Conservation (phyloP, 2,888 invertebrate genomes). For the Drosophila buzzatii region DNA sequence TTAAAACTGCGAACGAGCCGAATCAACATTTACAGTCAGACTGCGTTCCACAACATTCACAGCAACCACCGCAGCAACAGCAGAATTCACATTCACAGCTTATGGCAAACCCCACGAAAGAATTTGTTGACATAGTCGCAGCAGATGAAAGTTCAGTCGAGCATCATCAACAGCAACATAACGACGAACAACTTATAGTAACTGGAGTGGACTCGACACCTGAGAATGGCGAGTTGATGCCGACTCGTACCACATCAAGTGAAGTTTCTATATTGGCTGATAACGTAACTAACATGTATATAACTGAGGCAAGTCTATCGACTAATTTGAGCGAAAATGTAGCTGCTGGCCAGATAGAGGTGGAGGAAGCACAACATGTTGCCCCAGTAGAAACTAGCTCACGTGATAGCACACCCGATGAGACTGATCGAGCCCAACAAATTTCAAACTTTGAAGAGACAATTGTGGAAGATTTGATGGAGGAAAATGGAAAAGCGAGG, state of each 20-base stretch:
- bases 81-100: constrained; percentile 31
- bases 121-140: constrained; percentile 10
- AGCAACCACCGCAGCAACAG: constrained; percentile 13
- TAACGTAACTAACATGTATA: constrained; percentile 5
- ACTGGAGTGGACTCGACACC: background rate
- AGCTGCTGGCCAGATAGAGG: background rate
- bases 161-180: background rate
- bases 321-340: background rate
- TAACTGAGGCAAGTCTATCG: constrained; percentile 9
- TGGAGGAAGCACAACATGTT: background rate
- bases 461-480: background rate
- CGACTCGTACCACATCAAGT: background rate
- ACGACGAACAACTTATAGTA: background rate
- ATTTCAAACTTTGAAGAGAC: constrained; percentile 8
- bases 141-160: background rate
- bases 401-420: constrained; percentile 51
- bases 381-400: background rate
- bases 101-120: constrained; percentile 28
- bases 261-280: constrained; percentile 14
- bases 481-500: background rate
- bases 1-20: constrained; percentile 34
- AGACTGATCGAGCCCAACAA: constrained; percentile 58
- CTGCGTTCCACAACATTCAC: background rate
- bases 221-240: background rate
- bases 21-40: constrained; percentile 31